Base-by-base conservation (phyloP, 1,140 invertebrate genomes). In the Pseudomyrmex sp. region DNA sequence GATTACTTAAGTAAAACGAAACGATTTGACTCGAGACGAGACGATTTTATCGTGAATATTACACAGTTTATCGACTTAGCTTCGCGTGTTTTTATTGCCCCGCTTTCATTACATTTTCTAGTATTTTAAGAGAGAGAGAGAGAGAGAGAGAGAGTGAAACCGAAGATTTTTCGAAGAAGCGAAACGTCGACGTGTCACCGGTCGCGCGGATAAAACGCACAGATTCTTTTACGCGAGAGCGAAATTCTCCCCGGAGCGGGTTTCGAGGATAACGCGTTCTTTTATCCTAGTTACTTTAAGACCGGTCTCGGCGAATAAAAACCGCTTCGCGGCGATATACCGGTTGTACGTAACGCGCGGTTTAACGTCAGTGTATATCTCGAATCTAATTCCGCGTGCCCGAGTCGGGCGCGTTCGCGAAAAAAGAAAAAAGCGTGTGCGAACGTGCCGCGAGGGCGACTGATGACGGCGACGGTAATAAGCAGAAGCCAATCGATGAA, bases 181-280 rank as follows among this genome's bases (percentile, higher is more conserved):
- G 26, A 8, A 12, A 35, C 26, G 2, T 56, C 23, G 26, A 80
- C 18, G 5, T 50, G 5, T 50, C 15, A 20, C 13, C 12, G 20
- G n/a, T n/a, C 44, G 35, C 35, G 4, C 35, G 35, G 20, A 72
- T 50, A 26, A 61, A 46, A 15, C 54, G 23, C 44, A 54, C 58
- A 23, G 12, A 70, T 72, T 70, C 12, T 80, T 26, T 26, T 48
- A 79, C 10, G 15, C 10, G 4, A 68, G 18, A 79, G 15, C 61
- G 62, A 46, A 65, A 68, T 26, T 54, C 68, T 9, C 35, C 44
- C 35, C 35, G 35, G 35, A 35, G 35, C n/a, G 63, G 4, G 12
- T 23, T 26, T 50, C 1, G n/a, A 46, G 15, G 18, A 68, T 68
- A 80, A 80, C 35, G 35, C n/a, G 56, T 72, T 8, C n/a, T 48